phyloP scores from a whole-genome alignment of 2,888 invertebrate genomes.

The Ptychoptera contaminata region DNA sequence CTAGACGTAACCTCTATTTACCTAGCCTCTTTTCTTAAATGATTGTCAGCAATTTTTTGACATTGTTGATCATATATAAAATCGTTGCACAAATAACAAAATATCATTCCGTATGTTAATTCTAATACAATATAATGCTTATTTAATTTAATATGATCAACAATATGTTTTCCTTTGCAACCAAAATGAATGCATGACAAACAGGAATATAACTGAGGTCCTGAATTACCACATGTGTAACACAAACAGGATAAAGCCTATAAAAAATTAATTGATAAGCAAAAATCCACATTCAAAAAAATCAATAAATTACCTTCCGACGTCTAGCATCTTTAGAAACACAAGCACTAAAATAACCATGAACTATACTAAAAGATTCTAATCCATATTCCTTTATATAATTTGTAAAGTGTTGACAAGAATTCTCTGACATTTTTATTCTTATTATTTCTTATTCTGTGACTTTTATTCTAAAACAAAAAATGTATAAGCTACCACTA shows the following conservation, averaged over 20 bases:
- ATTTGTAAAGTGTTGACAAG: constrained; percentile 27
- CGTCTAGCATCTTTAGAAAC: constrained; percentile 63
- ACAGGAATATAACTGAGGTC: constrained; percentile 69
- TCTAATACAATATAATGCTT: constrained; percentile 79
- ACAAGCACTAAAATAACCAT: constrained; percentile 74
- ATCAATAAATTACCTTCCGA: constrained; percentile 49
- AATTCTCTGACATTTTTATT: constrained; percentile 22
- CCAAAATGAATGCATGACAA: constrained; percentile 88
- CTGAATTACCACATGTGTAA: constrained; percentile 62
- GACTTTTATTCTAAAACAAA: no score
- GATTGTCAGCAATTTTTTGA: constrained; percentile 37
- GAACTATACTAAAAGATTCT: constrained; percentile 45
- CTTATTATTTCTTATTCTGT: neutral
- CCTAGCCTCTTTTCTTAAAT: constrained; percentile 40
- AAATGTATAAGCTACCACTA: no score
- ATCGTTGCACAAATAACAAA: constrained; percentile 81
- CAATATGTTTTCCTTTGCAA: constrained; percentile 75
- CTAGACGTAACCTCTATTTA: constrained; percentile 20
- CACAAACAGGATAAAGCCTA: constrained; percentile 69
- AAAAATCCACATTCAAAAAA: constrained; percentile 8
- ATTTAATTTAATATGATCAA: constrained; percentile 66
- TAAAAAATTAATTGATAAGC: constrained; percentile 16
- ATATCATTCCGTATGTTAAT: constrained; percentile 72
- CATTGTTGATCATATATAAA: constrained; percentile 76
- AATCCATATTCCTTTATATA: constrained; percentile 28